phyloP scores from a whole-genome alignment of 2,797 vertebrate genomes.

The Notoglanidium macrostoma region DNA sequence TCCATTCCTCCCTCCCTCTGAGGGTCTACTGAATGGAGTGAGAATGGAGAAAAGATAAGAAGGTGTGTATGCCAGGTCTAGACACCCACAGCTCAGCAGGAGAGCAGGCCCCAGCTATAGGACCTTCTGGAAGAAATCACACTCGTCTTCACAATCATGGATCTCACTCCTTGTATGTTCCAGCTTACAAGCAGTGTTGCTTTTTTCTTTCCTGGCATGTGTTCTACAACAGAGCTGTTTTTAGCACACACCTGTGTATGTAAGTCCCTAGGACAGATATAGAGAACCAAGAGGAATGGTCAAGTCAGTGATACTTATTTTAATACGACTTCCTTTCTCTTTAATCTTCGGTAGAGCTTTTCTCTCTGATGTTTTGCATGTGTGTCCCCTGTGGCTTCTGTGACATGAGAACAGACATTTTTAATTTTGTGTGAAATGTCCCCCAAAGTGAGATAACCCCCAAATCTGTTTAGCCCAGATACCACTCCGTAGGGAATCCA shows the following conservation, averaged over 20 bases:
- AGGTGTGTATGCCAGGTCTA: slow-evolving; percentile 38
- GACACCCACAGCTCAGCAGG: slow-evolving; percentile 49
- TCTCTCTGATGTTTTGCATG: slow-evolving; percentile 13
- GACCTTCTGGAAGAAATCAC: slow-evolving; percentile 45
- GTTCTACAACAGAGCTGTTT: slow-evolving; percentile 33
- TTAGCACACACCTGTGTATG: slow-evolving; percentile 48
- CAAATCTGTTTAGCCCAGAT: slow-evolving; percentile 64
- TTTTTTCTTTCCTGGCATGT: slow-evolving; percentile 14
- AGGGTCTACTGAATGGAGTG: slow-evolving; percentile 37
- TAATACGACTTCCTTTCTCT: slow-evolving; percentile 18
- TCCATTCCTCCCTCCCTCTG: slow-evolving; percentile 18
- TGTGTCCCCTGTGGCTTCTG: slow-evolving; percentile 37
- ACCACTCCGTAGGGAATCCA: slow-evolving; percentile 69
- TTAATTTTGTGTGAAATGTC: slow-evolving; percentile 69
- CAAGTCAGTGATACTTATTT: not conserved
- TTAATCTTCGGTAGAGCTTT: not conserved
- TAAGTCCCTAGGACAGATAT: slow-evolving; percentile 26
- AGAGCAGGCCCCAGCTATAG: slow-evolving; percentile 37
- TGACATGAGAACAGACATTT: slow-evolving; percentile 56
- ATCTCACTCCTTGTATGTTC: slow-evolving; percentile 38
- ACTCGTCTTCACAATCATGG: slow-evolving; percentile 12
- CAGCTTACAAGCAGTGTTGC: not conserved
- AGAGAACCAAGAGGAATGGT: not conserved
- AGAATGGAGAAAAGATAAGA: slow-evolving; percentile 28
- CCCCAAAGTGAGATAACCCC: slow-evolving; percentile 69